A percentile compares a stretch with the other conserved stretches of the same genome.
Conservation (phyloP, 2,888 invertebrate genomes). For the Saturnia pavonia region DNA sequence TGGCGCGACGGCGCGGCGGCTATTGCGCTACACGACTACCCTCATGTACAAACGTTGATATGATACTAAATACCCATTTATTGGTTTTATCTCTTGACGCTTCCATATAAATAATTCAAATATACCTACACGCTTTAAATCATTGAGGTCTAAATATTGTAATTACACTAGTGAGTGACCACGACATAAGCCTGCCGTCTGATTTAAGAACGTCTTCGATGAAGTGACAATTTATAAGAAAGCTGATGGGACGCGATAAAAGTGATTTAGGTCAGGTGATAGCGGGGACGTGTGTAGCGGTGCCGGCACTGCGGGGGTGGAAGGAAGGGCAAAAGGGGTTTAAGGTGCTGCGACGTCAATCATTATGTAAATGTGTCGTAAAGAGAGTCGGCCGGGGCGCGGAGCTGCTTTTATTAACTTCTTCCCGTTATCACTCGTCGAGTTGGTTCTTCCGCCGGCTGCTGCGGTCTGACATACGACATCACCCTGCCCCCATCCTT, state of each 20-base stretch:
- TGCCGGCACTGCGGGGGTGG: conserved; percentile 33
- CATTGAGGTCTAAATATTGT: too few species aligned
- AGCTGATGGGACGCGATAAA: conserved; percentile 1
- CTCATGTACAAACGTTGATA: background rate
- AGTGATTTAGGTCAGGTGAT: background rate
- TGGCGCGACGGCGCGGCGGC: too few species aligned
- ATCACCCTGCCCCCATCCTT: too few species aligned
- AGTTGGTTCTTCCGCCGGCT: too few species aligned
- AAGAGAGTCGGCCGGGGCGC: conserved; percentile 39
- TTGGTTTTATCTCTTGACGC: too few species aligned
- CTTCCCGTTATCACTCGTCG: background rate
- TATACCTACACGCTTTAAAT: background rate
- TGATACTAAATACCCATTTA: background rate
- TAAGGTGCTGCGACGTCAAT: too few species aligned
- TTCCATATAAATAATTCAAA: background rate
- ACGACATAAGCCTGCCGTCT: background rate
- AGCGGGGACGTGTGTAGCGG: conserved; percentile 23
- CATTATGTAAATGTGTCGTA: conserved; percentile 62
- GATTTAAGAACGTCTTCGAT: background rate
- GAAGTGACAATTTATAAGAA: background rate
- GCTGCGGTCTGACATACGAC: too few species aligned
- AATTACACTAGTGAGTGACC: background rate
- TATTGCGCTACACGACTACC: background rate
- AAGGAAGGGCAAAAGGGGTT: too few species aligned
- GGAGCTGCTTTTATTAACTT: background rate